These are phyloP conservation scores for Caenorhabditis brenneri DNA, from an alignment of 1,140 invertebrate genomes.

Conservation along the genomic window DNA sequence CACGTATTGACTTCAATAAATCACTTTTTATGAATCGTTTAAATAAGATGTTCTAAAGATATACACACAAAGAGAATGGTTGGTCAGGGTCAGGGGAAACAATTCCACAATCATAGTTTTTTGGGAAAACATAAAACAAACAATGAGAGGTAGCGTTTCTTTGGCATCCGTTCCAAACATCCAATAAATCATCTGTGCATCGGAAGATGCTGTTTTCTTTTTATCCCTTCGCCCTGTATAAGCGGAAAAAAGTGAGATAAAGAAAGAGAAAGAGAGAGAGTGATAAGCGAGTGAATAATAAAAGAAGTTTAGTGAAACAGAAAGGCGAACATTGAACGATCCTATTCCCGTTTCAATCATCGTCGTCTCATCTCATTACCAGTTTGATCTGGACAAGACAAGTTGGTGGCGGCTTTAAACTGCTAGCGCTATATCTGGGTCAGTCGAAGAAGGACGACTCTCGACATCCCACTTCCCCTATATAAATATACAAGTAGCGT, in stretches of 20 bases:
- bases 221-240: not conserved
- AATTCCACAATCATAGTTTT: too few species aligned
- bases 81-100: too few species aligned
- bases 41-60: too few species aligned
- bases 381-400: conserved; percentile 35
- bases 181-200: not conserved
- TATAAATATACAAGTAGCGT: conserved; percentile 1
- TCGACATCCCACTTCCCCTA: not conserved
- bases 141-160: not conserved
- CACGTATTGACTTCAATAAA: too few species aligned
- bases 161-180: not conserved
- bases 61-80: too few species aligned
- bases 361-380: conserved; percentile 26
- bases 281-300: too few species aligned
- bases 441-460: not conserved
- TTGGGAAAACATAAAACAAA: not conserved
- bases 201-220: not conserved
- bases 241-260: conserved; percentile 1
- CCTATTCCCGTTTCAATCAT: not conserved
- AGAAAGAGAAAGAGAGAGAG: not conserved
- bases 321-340: not conserved
- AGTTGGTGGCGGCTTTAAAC: not conserved
- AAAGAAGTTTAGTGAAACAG: too few species aligned
- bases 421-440: conserved; percentile 37
- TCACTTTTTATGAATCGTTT: too few species aligned